Base-by-base conservation (phyloP, 2,888 invertebrate genomes). In the Andrena bucephala region DNA sequence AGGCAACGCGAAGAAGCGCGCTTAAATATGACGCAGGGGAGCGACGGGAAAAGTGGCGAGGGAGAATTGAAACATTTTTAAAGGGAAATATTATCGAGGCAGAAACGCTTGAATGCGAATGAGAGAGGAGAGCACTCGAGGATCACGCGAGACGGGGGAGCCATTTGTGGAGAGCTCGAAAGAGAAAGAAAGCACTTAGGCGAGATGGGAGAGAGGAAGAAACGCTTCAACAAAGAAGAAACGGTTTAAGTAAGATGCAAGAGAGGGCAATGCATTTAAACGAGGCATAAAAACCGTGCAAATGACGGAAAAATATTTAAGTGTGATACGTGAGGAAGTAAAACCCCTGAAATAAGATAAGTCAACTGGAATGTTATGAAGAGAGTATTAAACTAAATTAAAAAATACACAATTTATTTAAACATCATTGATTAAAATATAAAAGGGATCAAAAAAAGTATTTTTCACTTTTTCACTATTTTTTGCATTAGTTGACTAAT, bases 211-310 rank as follows among this genome's bases (percentile, higher is more conserved):
- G 8, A 16, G 24, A 10, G 36, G 24, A 63, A 63, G 42, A 63
- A 63, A 42, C 36, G 8, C 57, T 57, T 57, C 10, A 13, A 36
- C 33, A 36, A 60, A 27, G 29, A 42, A n/a, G 59, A 13, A 13
- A 48, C 16, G n/a, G 70, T 36, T 70, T 27, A 29, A 42, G 59
- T 20, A 29, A 69, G 16, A 69, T 7, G 27, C 54, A 42, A 31
- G 27, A 1, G 62, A 13, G 16, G 72, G 24, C 31, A 63, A 59
- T 50, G 65, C 48, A 59, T 77, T 72, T 33, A n/a, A 27, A 48
- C 36, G 68, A 52, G 33, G 13, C 36, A 13, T 20, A 54, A 31
- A 36, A 27, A 48, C 36, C 54, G 24, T 65, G 24, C 5, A 42
- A 20, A 10, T 10, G 13, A n/a, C 4, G 6, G 42, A 10, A 8